phyloP scores from a whole-genome alignment of 2,888 invertebrate species.

The Lycaena phlaeas region DNA sequence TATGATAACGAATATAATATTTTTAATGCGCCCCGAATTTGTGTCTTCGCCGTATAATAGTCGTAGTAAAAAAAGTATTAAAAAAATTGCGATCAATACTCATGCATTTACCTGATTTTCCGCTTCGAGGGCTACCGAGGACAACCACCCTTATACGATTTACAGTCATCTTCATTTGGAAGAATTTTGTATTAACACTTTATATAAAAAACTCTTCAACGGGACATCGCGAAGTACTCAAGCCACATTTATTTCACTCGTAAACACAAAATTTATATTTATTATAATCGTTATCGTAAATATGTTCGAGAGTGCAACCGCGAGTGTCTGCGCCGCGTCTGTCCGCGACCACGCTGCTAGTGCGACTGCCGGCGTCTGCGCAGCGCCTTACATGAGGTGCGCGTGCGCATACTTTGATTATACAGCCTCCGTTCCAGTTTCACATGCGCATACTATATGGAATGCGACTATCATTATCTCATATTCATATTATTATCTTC shows the following conservation, averaged over 20 bases:
- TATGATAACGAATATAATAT: too few species aligned
- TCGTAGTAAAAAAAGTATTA: too few species aligned
- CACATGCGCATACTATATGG: slow-evolving; percentile 29
- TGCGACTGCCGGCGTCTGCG: slow-evolving; percentile 52
- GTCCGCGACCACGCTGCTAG: slow-evolving; percentile 51
- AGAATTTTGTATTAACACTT: slow-evolving; percentile 34
- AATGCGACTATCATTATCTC: slow-evolving; percentile 27
- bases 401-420: slow-evolving; percentile 33
- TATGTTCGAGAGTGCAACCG: slow-evolving; percentile 44
- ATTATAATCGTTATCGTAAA: slow-evolving; percentile 45
- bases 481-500: slow-evolving; percentile 19
- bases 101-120: slow-evolving; percentile 80
- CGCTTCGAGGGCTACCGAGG: slow-evolving; percentile 82
- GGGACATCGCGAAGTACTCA: slow-evolving; percentile 33
- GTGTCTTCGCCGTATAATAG: too few species aligned
- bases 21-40: too few species aligned
- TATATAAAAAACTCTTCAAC: slow-evolving; percentile 33
- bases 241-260: slow-evolving; percentile 6
- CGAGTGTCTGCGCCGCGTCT: slow-evolving; percentile 31
- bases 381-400: slow-evolving; percentile 36
- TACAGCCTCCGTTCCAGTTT: slow-evolving; percentile 48
- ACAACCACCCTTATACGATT: slow-evolving; percentile 86
- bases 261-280: background rate
- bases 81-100: slow-evolving; percentile 7
- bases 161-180: slow-evolving; percentile 80